These are phyloP conservation scores for Synergus laeviventris DNA, from an alignment of 2,888 invertebrate species.

Conservation along the genomic window DNA sequence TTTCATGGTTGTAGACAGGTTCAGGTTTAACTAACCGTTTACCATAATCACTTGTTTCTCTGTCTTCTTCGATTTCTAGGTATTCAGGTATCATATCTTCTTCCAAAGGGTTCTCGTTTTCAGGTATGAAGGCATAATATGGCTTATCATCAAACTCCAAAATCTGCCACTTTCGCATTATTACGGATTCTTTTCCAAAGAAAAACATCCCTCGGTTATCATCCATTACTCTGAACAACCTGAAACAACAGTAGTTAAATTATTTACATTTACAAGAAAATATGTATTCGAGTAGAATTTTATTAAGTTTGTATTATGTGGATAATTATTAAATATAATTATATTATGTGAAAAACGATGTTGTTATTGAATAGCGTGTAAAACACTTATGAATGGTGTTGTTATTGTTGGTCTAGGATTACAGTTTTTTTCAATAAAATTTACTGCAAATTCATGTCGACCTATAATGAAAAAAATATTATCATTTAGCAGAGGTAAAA, in stretches of 20 bases:
- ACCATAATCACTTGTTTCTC: not conserved
- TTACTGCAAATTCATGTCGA: no score
- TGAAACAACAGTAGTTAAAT: constrained; percentile 67
- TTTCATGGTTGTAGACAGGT: not conserved
- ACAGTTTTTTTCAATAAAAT: no score
- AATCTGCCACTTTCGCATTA: constrained; percentile 75
- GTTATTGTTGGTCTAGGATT: no score
- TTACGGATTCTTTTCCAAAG: constrained; percentile 70
- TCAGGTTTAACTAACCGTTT: not conserved
- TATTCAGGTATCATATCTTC: constrained; percentile 60
- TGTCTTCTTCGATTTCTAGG: constrained; percentile 25
- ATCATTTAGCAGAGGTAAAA: not conserved
- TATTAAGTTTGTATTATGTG: not conserved
- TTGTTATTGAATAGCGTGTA: no score
- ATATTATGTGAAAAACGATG: no score
- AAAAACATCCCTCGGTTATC: constrained; percentile 69
- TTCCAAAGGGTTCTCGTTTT: constrained; percentile 65
- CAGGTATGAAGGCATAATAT: constrained; percentile 73
- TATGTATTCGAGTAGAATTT: not conserved
- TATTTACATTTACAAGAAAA: not conserved
- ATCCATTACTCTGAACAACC: constrained; percentile 59
- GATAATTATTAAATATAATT: not conserved
- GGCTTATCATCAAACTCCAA: constrained; percentile 73
- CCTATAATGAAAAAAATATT: not conserved
- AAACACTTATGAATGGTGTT: no score